Evolutionary conservation across 53 echinoderm and acorn worm genomes (phyloP), one percentile per base, ranked within the genome.

Genomic region (Luidia sarsii): DNA sequence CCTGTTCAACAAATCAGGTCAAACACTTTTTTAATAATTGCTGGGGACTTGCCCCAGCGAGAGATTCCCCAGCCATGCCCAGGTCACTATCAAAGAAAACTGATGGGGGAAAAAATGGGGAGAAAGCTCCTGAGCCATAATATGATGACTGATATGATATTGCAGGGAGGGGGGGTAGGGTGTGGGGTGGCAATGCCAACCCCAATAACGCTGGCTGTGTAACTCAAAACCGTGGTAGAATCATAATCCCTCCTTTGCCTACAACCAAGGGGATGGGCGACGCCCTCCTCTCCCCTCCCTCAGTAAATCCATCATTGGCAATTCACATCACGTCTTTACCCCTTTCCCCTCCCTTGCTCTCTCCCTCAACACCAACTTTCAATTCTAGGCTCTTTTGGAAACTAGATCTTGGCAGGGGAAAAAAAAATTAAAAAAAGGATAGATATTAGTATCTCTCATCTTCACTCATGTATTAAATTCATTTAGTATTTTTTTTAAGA

Each of bases 21-120:
- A 72, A 56, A 55, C 72, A 56, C 55, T 72, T 72, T 55, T 55
- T 72, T 54, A 55, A 55, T 72, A 72, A 35, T 32, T 54, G 24
- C 16, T 50, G 13, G 20, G 52, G 53, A 72, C 41, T 38, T 20
- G 52, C 55, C 55, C 35, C 65, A 31, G 35, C 33, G 64, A 33
- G n/a, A 33, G 31, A 19, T 18, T 23, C 18, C 3, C 8, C 20
- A 4, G 11, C 39, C 65, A 18, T 22, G 19, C n/a, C n/a, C n/a
- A n/a, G n/a, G n/a, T n/a, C n/a, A n/a, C n/a, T n/a, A n/a, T n/a
- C n/a, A n/a, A n/a, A n/a, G n/a, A n/a, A n/a, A n/a, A n/a, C n/a
- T n/a, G n/a, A n/a, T n/a, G n/a, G 11, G 41, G 41, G 11, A 41
- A 41, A 41, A 41, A 41, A 41, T 7, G 11, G 11, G 41, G 41